Conservation (phyloP, 1,140 invertebrate genomes). For the Ceratina australensis region DNA sequence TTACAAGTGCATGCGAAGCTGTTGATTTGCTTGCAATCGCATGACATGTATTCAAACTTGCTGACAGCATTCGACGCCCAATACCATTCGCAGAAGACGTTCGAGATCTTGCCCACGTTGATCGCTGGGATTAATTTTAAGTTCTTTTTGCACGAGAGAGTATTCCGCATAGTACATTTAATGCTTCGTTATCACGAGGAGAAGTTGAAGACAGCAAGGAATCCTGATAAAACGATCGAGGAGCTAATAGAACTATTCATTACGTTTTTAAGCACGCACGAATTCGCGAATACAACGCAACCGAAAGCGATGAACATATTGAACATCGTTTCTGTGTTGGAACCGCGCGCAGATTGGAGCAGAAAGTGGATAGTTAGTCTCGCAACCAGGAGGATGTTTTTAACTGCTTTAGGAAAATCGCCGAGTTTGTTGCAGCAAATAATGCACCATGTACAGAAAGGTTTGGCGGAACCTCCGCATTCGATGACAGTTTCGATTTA, state of each 20-base stretch:
- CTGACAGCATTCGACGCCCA: constrained; percentile 67
- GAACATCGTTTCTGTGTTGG: constrained; percentile 72
- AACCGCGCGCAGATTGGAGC: constrained; percentile 74
- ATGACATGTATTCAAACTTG: constrained; percentile 68
- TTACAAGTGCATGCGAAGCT: constrained; percentile 73
- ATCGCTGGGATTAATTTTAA: constrained; percentile 75
- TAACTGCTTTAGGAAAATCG: constrained; percentile 67
- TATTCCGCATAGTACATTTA: constrained; percentile 71
- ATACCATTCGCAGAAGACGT: constrained; percentile 66
- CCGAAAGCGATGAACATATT: constrained; percentile 66
- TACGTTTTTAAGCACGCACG: constrained; percentile 65
- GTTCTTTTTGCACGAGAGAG: constrained; percentile 74
- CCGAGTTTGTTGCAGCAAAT: constrained; percentile 68
- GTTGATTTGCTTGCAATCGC: constrained; percentile 60
- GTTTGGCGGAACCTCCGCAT: constrained; percentile 64
- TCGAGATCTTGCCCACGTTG: constrained; percentile 70
- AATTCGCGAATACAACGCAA: constrained; percentile 55
- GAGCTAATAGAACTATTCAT: constrained; percentile 76
- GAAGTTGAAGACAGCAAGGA: constrained; percentile 67
- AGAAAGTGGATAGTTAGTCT: constrained; percentile 72
- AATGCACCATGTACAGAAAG: constrained; percentile 58
- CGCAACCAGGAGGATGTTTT: constrained; percentile 67
- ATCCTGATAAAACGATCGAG: constrained; percentile 68
- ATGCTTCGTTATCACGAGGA: constrained; percentile 72
- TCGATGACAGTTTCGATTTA: constrained; percentile 63